phyloP scores from a whole-genome alignment of 2,888 invertebrate genomes.

The Erebia palarica region DNA sequence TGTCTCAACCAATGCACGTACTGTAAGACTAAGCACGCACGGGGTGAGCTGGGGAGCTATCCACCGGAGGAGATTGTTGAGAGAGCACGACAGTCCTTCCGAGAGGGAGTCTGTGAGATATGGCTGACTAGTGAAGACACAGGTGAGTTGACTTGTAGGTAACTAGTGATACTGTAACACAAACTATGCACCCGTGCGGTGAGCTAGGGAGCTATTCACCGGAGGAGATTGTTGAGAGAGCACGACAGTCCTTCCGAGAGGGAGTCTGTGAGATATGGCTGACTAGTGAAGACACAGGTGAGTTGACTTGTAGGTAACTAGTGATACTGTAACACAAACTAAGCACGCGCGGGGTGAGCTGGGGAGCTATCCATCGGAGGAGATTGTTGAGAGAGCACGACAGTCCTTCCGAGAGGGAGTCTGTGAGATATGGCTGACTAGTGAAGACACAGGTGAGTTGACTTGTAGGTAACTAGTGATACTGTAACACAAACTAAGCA shows the following conservation, averaged over 20 bases:
- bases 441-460: slow-evolving; percentile 94
- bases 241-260: slow-evolving; percentile 92
- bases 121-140: slow-evolving; percentile 99
- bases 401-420: slow-evolving; percentile 92
- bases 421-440: slow-evolving; percentile 98
- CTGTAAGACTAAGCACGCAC: slow-evolving; percentile 98
- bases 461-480: slow-evolving; percentile 55
- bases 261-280: slow-evolving; percentile 98
- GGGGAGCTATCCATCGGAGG: too few species aligned
- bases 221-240: slow-evolving; percentile 93
- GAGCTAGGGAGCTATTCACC: slow-evolving; percentile 97
- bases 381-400: too few species aligned
- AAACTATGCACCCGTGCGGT: slow-evolving; percentile 98
- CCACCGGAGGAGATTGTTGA: slow-evolving; percentile 93
- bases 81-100: slow-evolving; percentile 92
- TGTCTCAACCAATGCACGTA: slow-evolving; percentile 99
- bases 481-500: too few species aligned
- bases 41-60: slow-evolving; percentile 98
- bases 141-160: slow-evolving; percentile 73
- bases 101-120: slow-evolving; percentile 96
- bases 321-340: neutral
- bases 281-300: slow-evolving; percentile 98
- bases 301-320: slow-evolving; percentile 26
- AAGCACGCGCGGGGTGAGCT: too few species aligned
- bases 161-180: slow-evolving; percentile 92